Percentiles rank a stretch among this genome's conserved stretches.
phyloP scores from a whole-genome alignment of 2,797 vertebrate species.

The Masticophis lateralis region DNA sequence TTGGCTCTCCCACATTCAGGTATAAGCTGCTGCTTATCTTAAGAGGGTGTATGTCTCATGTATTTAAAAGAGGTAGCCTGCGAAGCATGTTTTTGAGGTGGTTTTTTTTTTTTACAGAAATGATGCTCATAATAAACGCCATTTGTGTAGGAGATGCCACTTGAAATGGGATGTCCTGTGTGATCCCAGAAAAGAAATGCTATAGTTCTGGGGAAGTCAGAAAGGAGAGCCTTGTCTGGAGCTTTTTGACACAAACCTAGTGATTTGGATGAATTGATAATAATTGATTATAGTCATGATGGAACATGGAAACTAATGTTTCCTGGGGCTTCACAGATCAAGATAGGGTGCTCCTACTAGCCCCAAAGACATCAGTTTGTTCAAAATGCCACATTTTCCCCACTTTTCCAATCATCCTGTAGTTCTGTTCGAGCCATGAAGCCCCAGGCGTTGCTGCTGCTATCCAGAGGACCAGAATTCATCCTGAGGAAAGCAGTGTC shows the following conservation, averaged over 20 bases:
- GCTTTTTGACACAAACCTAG: not conserved
- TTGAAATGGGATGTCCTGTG: not conserved
- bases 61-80: not conserved
- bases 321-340: not conserved
- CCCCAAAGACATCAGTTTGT: not conserved
- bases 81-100: not conserved
- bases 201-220: not conserved
- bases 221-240: not conserved
- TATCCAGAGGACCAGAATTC: not conserved
- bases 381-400: not conserved
- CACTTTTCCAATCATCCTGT: not conserved
- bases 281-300: not conserved
- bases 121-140: not conserved
- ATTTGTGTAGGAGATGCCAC: not conserved
- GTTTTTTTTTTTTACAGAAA: not conserved
- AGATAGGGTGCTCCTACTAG: not conserved
- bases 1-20: not conserved
- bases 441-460: not conserved
- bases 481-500: not conserved
- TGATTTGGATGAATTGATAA: not conserved
- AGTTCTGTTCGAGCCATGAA: not conserved
- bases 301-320: not conserved
- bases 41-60: not conserved
- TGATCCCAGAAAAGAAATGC: not conserved
- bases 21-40: not conserved